Evolutionary conservation across 2,888 invertebrate species (phyloP).

Genomic region (Cremastobaeus sp.): DNA sequence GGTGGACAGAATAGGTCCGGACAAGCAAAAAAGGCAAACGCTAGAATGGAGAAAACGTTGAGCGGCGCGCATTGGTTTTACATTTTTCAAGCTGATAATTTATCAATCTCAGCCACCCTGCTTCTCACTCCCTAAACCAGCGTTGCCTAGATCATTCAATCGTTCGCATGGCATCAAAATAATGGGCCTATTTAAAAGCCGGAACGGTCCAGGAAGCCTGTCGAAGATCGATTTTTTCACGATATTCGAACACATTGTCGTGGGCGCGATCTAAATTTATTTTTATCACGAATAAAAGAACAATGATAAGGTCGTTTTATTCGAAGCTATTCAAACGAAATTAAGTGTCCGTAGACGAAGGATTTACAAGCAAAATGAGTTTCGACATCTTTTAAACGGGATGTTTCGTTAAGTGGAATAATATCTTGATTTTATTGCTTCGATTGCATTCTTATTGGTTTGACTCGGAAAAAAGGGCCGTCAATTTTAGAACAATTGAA

Average conservation of each 20-base stretch:
- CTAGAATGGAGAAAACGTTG: slow-evolving; percentile 48
- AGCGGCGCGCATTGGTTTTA: slow-evolving; percentile 68
- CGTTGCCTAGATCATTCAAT: slow-evolving; percentile 50
- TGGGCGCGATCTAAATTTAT: slow-evolving; percentile 60
- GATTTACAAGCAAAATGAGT: slow-evolving; percentile 37
- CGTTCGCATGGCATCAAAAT: slow-evolving; percentile 69
- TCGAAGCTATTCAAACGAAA: slow-evolving; percentile 40
- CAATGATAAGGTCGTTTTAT: slow-evolving; percentile 49
- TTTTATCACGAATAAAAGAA: slow-evolving; percentile 50
- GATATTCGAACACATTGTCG: slow-evolving; percentile 51
- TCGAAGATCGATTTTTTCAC: slow-evolving; percentile 69
- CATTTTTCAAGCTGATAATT: slow-evolving; percentile 76
- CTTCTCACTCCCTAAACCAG: slow-evolving; percentile 43
- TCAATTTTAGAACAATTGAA: too few relatives aligned
- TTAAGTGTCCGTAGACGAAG: slow-evolving; percentile 41
- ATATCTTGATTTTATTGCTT: slow-evolving; percentile 32
- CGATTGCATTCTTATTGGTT: background rate
- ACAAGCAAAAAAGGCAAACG: slow-evolving; percentile 42
- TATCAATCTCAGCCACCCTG: slow-evolving; percentile 72
- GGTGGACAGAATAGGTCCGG: slow-evolving; percentile 43
- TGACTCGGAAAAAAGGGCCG: too few relatives aligned
- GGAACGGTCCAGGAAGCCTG: slow-evolving; percentile 61
- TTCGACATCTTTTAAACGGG: slow-evolving; percentile 44
- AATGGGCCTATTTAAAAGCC: slow-evolving; percentile 74
- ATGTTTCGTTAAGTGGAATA: slow-evolving; percentile 40